phyloP scores from a whole-genome alignment of 2,888 invertebrate genomes.

The Zygaena filipendulae region DNA sequence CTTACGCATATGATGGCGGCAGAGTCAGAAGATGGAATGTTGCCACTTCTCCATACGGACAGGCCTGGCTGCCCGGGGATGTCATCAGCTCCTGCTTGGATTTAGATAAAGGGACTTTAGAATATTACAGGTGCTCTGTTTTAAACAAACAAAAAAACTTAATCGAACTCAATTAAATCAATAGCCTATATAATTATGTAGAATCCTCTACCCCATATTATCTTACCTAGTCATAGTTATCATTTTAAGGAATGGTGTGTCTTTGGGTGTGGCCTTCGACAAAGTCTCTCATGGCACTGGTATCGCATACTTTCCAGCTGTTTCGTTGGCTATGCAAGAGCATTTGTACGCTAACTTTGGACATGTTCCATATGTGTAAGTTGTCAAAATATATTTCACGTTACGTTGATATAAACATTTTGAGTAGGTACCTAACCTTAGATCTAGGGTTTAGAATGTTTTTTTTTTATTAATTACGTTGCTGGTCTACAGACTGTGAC shows the following conservation, averaged over 20 bases:
- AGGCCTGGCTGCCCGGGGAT: constrained; percentile 85
- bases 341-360: constrained; percentile 85
- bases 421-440: too few species aligned
- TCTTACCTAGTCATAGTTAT: not conserved
- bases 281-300: constrained; percentile 78
- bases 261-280: constrained; percentile 78
- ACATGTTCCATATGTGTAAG: constrained; percentile 59
- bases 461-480: too few species aligned
- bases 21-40: constrained; percentile 79
- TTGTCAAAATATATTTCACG: not conserved
- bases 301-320: constrained; percentile 82
- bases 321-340: constrained; percentile 81
- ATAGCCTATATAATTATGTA: too few species aligned
- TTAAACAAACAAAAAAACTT: not conserved
- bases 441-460: too few species aligned
- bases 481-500: too few species aligned
- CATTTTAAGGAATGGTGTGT: constrained; percentile 77
- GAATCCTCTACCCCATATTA: not conserved
- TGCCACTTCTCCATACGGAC: constrained; percentile 77
- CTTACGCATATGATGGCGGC: constrained; percentile 83
- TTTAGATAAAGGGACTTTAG: constrained; percentile 75
- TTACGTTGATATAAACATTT: too few species aligned
- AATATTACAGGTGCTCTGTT: constrained; percentile 73
- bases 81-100: constrained; percentile 82
- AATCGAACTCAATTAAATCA: too few species aligned